phyloP scores from a whole-genome alignment of 2,797 vertebrate genomes.

The Bovichtus variegatus region DNA sequence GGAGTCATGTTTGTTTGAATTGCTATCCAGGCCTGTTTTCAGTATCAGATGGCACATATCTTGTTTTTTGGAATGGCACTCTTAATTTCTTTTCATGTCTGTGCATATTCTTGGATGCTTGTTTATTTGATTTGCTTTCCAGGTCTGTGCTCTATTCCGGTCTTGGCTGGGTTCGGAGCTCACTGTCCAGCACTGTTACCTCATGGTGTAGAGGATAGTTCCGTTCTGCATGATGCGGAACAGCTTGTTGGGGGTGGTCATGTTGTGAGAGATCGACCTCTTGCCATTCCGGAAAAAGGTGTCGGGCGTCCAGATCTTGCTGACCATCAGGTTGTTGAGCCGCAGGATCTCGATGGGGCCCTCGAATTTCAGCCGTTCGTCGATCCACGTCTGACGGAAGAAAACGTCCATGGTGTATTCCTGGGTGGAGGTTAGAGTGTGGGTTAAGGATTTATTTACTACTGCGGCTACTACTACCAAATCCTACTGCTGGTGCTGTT shows the following conservation, averaged over 20 bases:
- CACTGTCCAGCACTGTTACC: conserved; percentile 72
- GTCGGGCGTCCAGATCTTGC: conserved; percentile 91
- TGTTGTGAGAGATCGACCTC: conserved; percentile 91
- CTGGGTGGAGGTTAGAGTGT: conserved; percentile 61
- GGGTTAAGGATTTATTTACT: conserved; percentile 53
- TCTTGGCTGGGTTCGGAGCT: conserved; percentile 68
- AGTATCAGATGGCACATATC: conserved; percentile 76
- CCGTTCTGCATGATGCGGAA: conserved; percentile 92
- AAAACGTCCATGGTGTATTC: conserved; percentile 91
- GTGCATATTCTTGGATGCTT: conserved; percentile 72
- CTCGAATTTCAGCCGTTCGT: conserved; percentile 87
- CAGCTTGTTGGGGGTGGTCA: conserved; percentile 92
- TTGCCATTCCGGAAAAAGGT: conserved; percentile 91
- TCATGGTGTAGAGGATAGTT: conserved; percentile 92
- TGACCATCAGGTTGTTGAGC: conserved; percentile 91
- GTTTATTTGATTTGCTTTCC: conserved; percentile 71
- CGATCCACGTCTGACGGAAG: conserved; percentile 89
- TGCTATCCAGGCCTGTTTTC: conserved; percentile 68
- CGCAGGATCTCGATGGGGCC: conserved; percentile 89
- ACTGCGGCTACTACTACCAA: conserved; percentile 25
- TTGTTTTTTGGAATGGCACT: conserved; percentile 63
- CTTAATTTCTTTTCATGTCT: conserved; percentile 66
- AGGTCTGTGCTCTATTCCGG: conserved; percentile 76
- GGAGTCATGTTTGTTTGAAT: conserved; percentile 73
- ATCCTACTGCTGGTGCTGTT: conserved; percentile 45